Conservation (phyloP, 2,888 invertebrate species). For the Ennomos quercinarius region DNA sequence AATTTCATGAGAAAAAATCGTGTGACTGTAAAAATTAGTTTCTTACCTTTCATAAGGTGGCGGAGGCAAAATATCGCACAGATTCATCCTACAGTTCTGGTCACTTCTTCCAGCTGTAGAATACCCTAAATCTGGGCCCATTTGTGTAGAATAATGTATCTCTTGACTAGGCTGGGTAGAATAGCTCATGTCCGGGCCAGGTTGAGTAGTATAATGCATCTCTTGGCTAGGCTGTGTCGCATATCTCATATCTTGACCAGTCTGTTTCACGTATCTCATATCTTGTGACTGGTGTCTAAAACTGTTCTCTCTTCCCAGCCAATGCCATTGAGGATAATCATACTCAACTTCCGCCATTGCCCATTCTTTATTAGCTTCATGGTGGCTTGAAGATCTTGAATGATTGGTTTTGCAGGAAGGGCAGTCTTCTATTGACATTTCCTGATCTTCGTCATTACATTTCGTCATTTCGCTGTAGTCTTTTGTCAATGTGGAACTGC, state of each 20-base stretch:
- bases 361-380: slow-evolving; percentile 77
- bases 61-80: slow-evolving; percentile 77
- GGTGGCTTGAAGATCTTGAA: slow-evolving; percentile 78
- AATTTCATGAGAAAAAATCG: neutral
- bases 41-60: slow-evolving; percentile 80
- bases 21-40: neutral
- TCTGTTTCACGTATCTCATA: slow-evolving; percentile 33
- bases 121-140: slow-evolving; percentile 48
- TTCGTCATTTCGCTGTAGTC: slow-evolving; percentile 82
- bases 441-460: slow-evolving; percentile 76
- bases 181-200: slow-evolving; percentile 13
- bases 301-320: slow-evolving; percentile 77
- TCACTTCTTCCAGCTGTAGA: slow-evolving; percentile 69
- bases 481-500: slow-evolving; percentile 78
- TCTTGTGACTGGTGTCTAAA: slow-evolving; percentile 72
- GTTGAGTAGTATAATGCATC: slow-evolving; percentile 15
- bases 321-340: slow-evolving; percentile 82
- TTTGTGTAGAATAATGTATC: slow-evolving; percentile 10
- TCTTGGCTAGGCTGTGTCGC: slow-evolving; percentile 4
- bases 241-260: slow-evolving; percentile 11
- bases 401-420: slow-evolving; percentile 79
- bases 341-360: slow-evolving; percentile 78
- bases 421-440: slow-evolving; percentile 77
- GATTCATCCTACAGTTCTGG: slow-evolving; percentile 78
- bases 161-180: slow-evolving; percentile 12